These are phyloP conservation scores for Sebastes taczanowskii DNA, from an alignment of 2,797 vertebrate genomes.

Conservation along the genomic window DNA sequence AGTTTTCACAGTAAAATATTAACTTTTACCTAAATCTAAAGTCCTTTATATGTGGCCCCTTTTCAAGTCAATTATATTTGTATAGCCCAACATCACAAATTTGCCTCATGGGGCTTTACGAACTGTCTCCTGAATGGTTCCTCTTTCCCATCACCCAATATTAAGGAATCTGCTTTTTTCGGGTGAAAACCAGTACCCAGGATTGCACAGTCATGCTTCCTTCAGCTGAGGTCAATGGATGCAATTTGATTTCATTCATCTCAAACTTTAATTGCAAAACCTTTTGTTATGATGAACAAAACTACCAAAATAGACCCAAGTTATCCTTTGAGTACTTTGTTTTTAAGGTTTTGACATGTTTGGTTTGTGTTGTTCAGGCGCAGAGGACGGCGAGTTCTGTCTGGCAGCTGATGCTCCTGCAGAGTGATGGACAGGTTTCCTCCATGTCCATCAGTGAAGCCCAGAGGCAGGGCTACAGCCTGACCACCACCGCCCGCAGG, in stretches of 20 bases:
- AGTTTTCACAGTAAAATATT: not conserved
- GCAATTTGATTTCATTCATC: no score
- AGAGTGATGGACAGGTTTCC: conserved; percentile 58
- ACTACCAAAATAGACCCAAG: not conserved
- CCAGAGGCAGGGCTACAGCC: conserved; percentile 70
- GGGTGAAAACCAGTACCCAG: not conserved
- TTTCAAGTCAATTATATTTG: no score
- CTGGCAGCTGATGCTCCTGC: conserved; percentile 80
- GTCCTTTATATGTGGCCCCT: no score
- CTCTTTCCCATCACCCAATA: not conserved
- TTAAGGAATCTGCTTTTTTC: not conserved
- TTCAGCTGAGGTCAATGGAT: not conserved
- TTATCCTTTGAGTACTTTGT: not conserved
- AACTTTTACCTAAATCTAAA: no score
- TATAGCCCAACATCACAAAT: no score
- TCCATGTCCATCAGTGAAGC: conserved; percentile 66
- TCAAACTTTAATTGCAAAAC: not conserved
- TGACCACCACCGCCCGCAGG: conserved; percentile 63
- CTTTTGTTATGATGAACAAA: not conserved
- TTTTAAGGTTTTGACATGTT: not conserved
- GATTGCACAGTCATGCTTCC: not conserved
- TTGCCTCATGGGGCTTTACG: no score
- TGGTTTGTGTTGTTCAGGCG: conserved; percentile 44
- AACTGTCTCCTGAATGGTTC: not conserved
- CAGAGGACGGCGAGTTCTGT: conserved; percentile 35